These are phyloP conservation scores for Thamnophis sirtalis DNA, from an alignment of 2,113 vertebrate genomes.

Conservation along the genomic window DNA sequence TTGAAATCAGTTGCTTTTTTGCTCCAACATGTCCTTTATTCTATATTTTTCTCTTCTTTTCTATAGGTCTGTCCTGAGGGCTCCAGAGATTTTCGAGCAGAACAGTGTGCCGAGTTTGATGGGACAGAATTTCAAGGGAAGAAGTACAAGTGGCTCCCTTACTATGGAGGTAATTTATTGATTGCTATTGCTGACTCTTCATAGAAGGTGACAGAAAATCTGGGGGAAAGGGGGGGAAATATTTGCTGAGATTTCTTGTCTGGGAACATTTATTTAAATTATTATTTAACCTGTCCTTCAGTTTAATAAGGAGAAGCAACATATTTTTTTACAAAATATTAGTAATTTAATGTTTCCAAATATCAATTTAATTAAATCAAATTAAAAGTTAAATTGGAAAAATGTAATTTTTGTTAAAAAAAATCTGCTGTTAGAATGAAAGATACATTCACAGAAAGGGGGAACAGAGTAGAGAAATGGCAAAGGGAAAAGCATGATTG, in stretches of 20 bases:
- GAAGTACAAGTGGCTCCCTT: slow-evolving; percentile 88
- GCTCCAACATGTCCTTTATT: not conserved
- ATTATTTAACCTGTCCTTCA: not conserved
- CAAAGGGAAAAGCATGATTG: not conserved
- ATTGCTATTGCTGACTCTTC: not conserved
- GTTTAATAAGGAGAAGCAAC: not conserved
- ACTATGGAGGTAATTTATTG: slow-evolving; percentile 81
- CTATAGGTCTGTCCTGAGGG: slow-evolving; percentile 84
- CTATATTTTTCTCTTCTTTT: not conserved
- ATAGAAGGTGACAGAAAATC: not conserved
- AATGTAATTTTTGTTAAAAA: not conserved
- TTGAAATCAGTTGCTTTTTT: not conserved
- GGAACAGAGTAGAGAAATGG: not conserved
- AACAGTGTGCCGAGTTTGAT: slow-evolving; percentile 89
- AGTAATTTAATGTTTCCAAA: not conserved
- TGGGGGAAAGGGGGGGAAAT: not conserved
- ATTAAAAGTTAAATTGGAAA: not conserved
- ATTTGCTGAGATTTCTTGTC: not conserved
- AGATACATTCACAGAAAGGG: not conserved
- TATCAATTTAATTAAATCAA: not conserved
- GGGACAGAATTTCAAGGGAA: slow-evolving; percentile 85
- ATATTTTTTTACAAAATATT: not conserved
- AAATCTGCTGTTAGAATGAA: not conserved
- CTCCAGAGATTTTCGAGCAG: slow-evolving; percentile 84
- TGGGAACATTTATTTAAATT: not conserved